A percentile compares a stretch with the other conserved stretches of the same genome.
Conservation (phyloP, 2,113 vertebrate species). For the Calyptommatus sinebrachiatus region DNA sequence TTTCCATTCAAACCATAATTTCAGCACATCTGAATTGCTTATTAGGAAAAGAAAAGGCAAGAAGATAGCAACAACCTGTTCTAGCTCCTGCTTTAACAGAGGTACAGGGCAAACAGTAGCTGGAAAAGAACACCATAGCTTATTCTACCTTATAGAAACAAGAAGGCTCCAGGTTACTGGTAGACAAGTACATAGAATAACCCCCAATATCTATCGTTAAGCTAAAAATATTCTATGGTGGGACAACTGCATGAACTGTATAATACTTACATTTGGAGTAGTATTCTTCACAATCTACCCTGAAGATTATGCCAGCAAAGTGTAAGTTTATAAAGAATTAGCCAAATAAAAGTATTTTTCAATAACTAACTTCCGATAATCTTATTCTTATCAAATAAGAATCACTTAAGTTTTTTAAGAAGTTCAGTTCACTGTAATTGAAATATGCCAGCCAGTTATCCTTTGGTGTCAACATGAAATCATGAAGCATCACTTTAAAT, state of each 20-base stretch:
- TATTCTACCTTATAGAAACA: background rate
- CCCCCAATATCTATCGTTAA: background rate
- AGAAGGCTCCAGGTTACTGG: background rate
- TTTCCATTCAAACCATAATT: background rate
- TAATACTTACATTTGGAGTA: slow-evolving; percentile 6
- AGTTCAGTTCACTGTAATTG: background rate
- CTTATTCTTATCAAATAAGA: background rate
- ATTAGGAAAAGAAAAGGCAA: background rate
- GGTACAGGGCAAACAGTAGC: background rate
- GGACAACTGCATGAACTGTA: background rate
- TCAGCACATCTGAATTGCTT: background rate
- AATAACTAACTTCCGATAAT: background rate
- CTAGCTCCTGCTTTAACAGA: background rate
- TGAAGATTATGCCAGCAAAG: background rate
- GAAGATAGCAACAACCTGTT: background rate
- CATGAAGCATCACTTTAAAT: background rate
- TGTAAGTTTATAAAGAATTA: background rate
- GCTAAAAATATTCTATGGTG: background rate
- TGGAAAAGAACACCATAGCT: background rate
- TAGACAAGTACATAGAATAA: slow-evolving; percentile 8
- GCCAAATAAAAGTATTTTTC: background rate
- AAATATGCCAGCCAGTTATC: background rate
- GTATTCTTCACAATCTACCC: slow-evolving; percentile 15
- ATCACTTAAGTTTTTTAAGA: background rate
- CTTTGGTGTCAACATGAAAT: background rate